phyloP scores from a whole-genome alignment of 2,888 invertebrate species.

The Carabus problematicus region DNA sequence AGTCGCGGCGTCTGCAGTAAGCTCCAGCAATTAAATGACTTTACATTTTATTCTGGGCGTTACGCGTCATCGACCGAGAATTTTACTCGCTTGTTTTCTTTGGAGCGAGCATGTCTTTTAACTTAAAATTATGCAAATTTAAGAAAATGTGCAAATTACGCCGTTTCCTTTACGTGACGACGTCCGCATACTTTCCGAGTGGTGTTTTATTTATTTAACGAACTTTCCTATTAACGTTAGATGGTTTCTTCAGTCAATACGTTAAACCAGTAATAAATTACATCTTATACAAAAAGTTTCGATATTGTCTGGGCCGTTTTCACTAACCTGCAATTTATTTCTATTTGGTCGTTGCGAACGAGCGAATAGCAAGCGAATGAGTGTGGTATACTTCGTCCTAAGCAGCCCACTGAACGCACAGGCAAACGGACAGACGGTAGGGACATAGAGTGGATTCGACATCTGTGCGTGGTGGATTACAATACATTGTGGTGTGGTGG shows the following conservation, averaged over 20 bases:
- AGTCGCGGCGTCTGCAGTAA: constrained; percentile 7
- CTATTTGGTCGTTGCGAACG: constrained; percentile 18
- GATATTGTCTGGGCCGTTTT: not conserved
- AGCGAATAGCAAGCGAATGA: no score
- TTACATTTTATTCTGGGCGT: constrained; percentile 31
- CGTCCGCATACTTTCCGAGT: not conserved
- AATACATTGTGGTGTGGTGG: no score
- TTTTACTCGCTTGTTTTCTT: constrained; percentile 20
- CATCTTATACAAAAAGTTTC: constrained; percentile 12
- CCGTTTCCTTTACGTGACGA: not conserved
- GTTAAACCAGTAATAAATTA: constrained; percentile 8
- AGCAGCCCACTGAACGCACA: no score
- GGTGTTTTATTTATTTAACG: constrained; percentile 27
- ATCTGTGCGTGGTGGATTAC: no score
- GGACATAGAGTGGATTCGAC: no score
- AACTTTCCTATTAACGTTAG: constrained; percentile 22
- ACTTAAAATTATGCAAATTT: constrained; percentile 42
- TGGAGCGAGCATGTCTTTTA: constrained; percentile 29
- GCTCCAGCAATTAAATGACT: constrained; percentile 34
- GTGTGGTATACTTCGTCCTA: no score
- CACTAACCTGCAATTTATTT: constrained; percentile 27
- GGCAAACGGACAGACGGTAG: no score
- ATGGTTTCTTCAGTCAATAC: constrained; percentile 5
- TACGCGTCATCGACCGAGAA: constrained; percentile 10
- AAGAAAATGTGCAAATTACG: constrained; percentile 33